Percentiles rank a stretch among this genome's conserved stretches.
Evolutionary conservation across 23 tunicate species (phyloP).

Genomic region (Oikopleura vanhoeffeni): DNA sequence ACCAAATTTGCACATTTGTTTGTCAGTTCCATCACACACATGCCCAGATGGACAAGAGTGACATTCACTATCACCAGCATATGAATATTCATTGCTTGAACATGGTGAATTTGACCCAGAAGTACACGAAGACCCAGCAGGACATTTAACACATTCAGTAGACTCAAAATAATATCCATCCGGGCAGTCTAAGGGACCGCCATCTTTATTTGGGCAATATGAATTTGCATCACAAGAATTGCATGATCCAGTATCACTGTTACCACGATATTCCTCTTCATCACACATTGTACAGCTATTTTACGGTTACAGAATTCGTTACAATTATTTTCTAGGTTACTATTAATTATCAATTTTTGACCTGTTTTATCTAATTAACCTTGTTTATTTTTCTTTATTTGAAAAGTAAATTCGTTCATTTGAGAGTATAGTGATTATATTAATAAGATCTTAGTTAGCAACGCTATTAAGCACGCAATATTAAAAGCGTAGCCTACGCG

Average conservation of each 20-base stretch:
- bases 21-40: neutral
- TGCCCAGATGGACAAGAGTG: neutral
- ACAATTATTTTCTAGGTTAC: too few species aligned
- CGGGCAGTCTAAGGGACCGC: neutral
- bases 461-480: too few species aligned
- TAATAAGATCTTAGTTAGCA: too few species aligned
- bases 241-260: neutral
- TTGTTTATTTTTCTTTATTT: too few species aligned
- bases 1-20: neutral
- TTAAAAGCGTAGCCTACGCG: too few species aligned
- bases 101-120: neutral
- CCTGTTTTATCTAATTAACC: too few species aligned
- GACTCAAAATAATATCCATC: neutral
- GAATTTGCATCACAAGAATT: neutral
- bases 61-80: neutral
- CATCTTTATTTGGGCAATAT: neutral
- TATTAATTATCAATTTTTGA: too few species aligned
- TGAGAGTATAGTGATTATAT: too few species aligned
- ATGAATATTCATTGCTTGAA: neutral
- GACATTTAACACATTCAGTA: neutral
- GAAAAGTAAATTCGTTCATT: too few species aligned
- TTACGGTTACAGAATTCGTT: too few species aligned
- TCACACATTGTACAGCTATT: neutral
- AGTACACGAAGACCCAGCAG: neutral
- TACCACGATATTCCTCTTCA: neutral